Evolutionary conservation across 2,888 invertebrate genomes (phyloP), one percentile per base, ranked within the genome.

Genomic region (Drosophila percnosoma): DNA sequence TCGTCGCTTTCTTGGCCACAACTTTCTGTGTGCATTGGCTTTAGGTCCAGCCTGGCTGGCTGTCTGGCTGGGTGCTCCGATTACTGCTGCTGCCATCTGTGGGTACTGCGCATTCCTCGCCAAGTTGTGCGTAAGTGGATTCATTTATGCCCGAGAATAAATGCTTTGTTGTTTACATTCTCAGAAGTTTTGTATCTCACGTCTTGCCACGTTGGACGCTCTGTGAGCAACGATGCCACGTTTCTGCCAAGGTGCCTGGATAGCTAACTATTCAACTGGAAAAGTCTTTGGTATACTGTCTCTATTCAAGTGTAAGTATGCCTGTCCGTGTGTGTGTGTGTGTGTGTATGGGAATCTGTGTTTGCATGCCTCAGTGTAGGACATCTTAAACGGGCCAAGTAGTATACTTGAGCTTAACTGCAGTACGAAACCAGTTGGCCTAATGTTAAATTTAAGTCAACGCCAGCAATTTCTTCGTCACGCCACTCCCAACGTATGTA

Each of bases 131-230:
- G 74, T 80, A 84, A 86, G 89, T 86, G 84, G 89, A 82, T 86
- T 83, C 86, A 83, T 88, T 88, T 88, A 80, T 74, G 88, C 78
- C 62, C 54, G 29, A 76, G 62, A 76, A 80, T 82, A 88, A 86
- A 87, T 82, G 87, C 87, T 89, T 84, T 82, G 87, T 86, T 83
- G 84, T 87, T 88, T 87, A 84, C 84, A 87, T 87, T 89, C 83
- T 84, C 73, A 62, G 70, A 82, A 89, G 84, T 87, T 87, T 83
- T 82, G 72, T 83, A 75, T 85, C 86, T 75, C 86, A 87, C 81
- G 83, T 87, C 71, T 74, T 80, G 58, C 76, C 73, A 70, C 69
- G 58, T 70, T 65, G 74, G 70, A 57, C 70, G 63, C 73, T 54
- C 69, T 65, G 62, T 63, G 62, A 75, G 73, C 66, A 67, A 55